Evolutionary conservation across 2,113 vertebrate genomes (phyloP).

Genomic region (Urocitellus parryii): DNA sequence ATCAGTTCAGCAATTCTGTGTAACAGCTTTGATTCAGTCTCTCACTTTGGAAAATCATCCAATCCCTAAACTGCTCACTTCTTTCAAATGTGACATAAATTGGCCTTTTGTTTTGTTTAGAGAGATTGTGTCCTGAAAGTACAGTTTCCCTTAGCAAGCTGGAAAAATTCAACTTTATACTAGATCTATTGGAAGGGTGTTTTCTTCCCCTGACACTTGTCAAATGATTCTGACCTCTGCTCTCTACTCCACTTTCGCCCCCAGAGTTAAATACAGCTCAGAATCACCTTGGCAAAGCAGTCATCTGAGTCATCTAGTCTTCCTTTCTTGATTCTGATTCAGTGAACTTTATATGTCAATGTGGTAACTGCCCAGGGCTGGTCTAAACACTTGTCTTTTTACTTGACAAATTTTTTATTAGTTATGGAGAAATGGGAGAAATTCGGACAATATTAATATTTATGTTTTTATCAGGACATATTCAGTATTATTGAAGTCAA

Average conservation of each 20-base stretch:
- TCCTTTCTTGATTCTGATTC: not conserved
- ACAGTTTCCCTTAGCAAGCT: not conserved
- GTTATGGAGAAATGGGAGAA: not conserved
- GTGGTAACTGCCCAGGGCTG: not conserved
- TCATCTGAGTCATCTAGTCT: not conserved
- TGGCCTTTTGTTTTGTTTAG: not conserved
- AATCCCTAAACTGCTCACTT: not conserved
- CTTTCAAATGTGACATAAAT: not conserved
- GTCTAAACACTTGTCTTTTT: not conserved
- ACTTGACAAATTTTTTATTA: not conserved
- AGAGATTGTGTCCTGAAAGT: not conserved
- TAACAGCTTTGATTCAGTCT: not conserved
- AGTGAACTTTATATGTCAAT: not conserved
- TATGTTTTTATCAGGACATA: not conserved
- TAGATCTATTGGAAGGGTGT: not conserved
- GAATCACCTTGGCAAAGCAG: not conserved
- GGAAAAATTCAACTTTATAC: slow-evolving; percentile 1
- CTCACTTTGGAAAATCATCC: not conserved
- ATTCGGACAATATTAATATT: slow-evolving; percentile 8
- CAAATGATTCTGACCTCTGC: not conserved
- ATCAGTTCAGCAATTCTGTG: not conserved
- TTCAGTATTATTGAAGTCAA: slow-evolving; percentile 31
- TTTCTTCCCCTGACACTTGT: not conserved
- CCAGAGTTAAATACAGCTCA: not conserved
- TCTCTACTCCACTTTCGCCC: not conserved